Base-by-base conservation (phyloP, 2,797 vertebrate species). In the Bothrops alternatus region DNA sequence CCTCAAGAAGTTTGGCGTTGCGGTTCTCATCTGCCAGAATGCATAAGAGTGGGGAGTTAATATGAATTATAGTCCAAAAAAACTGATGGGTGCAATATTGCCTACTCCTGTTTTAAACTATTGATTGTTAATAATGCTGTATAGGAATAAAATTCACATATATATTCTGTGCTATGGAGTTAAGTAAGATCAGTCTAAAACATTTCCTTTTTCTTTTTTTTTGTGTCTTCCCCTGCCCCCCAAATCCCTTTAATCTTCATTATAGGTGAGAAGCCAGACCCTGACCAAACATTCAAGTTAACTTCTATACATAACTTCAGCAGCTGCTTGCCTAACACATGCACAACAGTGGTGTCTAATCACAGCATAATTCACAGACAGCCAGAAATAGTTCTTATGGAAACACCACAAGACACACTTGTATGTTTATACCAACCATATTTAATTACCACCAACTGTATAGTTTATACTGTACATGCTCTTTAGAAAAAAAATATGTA, bases 351-450 rank as follows among this genome's bases (percentile, higher is more conserved):
- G 97, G 98, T 98, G 92, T 97, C 98, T 73, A 98, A 98, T 95
- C 98, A 99, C 97, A 98, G 95, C 95, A 96, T 98, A 95, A 97
- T 97, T 91, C 98, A 98, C 85, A 98, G 98, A 90, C 99, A 99
- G 92, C 97, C 98, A 1, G 99, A 99, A 96, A 98, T 98, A 0
- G 98, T 99, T 92, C 98, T 99, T 89, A 99, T 99, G 97, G 99
- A 99, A 97, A 99, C 99, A 0, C 99, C 99, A 0, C 99, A 99
- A 96, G 99, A 99, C 97, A 99, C 99, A 42, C 98, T 99, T 98
- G 99, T 99, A 98, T 96, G 97, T 96, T 65, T 87, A 28, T 23
- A 0, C 58, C 90, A 63, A 85, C 42, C 32, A 90, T 93, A 60
- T 42, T 89, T 90, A 14, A 57, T 20, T 37, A 55, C 5, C 28